Conservation (phyloP, 2,797 vertebrate species). For the Toxotes lorentzi region DNA sequence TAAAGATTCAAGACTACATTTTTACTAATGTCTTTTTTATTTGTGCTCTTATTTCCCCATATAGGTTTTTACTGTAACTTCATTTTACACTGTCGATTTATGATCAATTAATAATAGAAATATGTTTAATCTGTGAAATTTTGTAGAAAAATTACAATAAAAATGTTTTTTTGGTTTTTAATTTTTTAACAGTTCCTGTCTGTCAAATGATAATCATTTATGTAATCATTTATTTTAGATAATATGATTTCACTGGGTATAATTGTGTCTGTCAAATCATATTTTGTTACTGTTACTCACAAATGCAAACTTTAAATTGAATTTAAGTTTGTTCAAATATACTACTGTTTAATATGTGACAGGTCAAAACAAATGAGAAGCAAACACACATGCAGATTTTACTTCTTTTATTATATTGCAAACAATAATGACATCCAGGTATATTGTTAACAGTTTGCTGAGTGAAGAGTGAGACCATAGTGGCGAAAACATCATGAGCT, state of each 20-base stretch:
- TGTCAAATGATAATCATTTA: not conserved
- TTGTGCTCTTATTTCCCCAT: not conserved
- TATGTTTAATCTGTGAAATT: not conserved
- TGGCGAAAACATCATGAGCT: slow-evolving; percentile 82
- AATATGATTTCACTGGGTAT: not conserved
- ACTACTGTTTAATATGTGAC: not conserved
- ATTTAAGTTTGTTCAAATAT: not conserved
- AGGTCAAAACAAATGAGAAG: slow-evolving; percentile 35
- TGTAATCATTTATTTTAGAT: not conserved
- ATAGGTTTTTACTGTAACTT: not conserved
- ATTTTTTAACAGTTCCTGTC: not conserved
- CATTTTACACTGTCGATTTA: too few species aligned
- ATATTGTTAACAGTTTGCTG: slow-evolving; percentile 89
- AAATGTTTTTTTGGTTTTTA: not conserved
- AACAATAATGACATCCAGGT: slow-evolving; percentile 90
- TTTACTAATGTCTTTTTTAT: not conserved
- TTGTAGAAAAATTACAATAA: not conserved
- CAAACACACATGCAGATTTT: slow-evolving; percentile 59
- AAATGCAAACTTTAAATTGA: not conserved
- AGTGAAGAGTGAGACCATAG: slow-evolving; percentile 86
- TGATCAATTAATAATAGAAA: not conserved
- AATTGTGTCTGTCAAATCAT: not conserved
- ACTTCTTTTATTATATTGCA: slow-evolving; percentile 88
- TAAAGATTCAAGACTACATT: not conserved
- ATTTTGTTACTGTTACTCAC: not conserved